Evolutionary conservation across 2,888 invertebrate species (phyloP), one percentile per base, ranked within the genome.

Genomic region (Cheilosia scutellata): DNA sequence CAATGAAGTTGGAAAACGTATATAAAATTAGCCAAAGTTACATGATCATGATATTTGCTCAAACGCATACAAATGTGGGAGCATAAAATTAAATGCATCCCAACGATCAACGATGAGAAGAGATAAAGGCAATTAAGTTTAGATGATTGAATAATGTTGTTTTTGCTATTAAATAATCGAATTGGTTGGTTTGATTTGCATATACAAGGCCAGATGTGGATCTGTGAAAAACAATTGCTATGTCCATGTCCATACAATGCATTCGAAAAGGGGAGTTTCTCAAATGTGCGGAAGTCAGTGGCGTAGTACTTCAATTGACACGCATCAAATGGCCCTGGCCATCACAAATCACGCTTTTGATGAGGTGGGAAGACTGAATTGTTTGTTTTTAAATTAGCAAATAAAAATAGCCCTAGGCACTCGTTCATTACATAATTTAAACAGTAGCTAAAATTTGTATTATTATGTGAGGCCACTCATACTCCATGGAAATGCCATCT

Each of bases 1-100:
- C 72, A 82, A 71, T 65, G 44, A 47, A 70, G 68, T 70, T 62
- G 44, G 37, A 55, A 68, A 55, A 20, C 9, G 20, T 42, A 9
- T 49, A 49, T 4, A 20, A 49, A 51, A 60, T 29, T 2, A 51
- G 37, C 58, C 13, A 60, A 44, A 13, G 58, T 75, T 66, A 66
- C 58, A 49, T 75, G 75, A 75, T 49, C 57, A 29, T 4, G 27
- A 25, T 29, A 31, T 55, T 42, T 55, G 25, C 44, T 33, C 33
- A 33, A 31, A 57, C 42, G 20, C 20, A 42, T 55, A 51, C 16
- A 20, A 55, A 42, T 42, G 27, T 55, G 31, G 25, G 33, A 37
- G 51, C 65, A 13, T 13, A 13, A 47, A 62, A 66, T 16, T 53
- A 55, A 42, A 55, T 68, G 37, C 31, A 49, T 11, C 16, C 40